phyloP scores from a whole-genome alignment of 2,113 vertebrate species.

The Aythya baeri region DNA sequence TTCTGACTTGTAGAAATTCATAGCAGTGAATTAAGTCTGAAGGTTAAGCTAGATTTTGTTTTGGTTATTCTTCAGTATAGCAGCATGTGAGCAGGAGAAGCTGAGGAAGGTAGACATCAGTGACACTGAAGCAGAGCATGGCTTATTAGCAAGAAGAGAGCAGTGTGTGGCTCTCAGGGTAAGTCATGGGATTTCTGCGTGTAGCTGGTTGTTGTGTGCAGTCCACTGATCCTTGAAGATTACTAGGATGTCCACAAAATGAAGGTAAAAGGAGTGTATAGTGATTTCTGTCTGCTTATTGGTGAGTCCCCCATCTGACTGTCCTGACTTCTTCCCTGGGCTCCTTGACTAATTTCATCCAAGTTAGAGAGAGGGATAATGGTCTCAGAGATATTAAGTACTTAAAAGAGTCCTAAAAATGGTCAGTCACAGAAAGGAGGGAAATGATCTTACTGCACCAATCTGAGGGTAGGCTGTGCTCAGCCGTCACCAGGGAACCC shows the following conservation, averaged over 20 bases:
- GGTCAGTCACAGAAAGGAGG: neutral
- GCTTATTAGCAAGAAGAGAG: neutral
- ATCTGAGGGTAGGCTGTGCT: accelerated
- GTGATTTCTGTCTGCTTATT: neutral
- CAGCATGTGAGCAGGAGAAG: neutral
- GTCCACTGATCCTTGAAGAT: neutral
- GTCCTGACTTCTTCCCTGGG: neutral
- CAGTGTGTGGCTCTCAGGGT: neutral
- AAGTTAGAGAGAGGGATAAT: neutral
- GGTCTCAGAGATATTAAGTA: neutral
- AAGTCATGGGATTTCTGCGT: neutral
- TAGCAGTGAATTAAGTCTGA: neutral
- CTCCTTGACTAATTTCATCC: neutral
- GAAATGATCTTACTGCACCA: neutral
- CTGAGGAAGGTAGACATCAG: neutral
- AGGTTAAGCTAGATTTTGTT: neutral
- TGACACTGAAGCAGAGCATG: neutral
- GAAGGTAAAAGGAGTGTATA: neutral
- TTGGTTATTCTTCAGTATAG: neutral
- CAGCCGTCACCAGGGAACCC: neutral
- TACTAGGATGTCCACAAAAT: neutral
- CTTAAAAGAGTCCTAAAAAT: neutral
- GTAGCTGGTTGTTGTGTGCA: neutral
- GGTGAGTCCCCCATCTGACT: neutral
- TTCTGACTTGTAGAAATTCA: neutral